phyloP scores from a whole-genome alignment of 2,113 vertebrate species.

The Chitala chitala region DNA sequence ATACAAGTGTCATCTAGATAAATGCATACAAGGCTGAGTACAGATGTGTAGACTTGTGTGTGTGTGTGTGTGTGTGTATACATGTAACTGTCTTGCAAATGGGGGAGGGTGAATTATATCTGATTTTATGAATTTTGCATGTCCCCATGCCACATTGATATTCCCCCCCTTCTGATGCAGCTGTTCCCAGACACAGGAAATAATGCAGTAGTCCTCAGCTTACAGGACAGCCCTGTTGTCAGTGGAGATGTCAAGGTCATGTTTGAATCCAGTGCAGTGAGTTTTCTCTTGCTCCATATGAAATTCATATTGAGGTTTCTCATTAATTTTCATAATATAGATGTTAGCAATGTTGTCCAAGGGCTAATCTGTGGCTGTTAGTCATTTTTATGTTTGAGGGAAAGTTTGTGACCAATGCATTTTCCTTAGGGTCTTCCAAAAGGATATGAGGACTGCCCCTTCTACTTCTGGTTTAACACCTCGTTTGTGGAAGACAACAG shows the following conservation, averaged over 20 bases:
- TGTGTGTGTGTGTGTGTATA: neutral
- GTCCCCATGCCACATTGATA: neutral
- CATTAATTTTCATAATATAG: neutral
- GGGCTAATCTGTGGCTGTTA: neutral
- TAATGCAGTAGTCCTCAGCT: constrained; percentile 70
- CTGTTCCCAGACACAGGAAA: constrained; percentile 75
- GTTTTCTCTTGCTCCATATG: constrained; percentile 41
- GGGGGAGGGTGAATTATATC: neutral
- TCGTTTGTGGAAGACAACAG: constrained; percentile 80
- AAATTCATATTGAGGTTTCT: constrained; percentile 7
- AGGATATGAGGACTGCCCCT: constrained; percentile 82
- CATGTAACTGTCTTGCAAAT: neutral
- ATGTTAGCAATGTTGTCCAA: neutral
- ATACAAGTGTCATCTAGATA: neutral
- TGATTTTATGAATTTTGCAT: neutral
- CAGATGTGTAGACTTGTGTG: neutral
- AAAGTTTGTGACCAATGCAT: neutral
- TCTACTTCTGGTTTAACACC: constrained; percentile 96
- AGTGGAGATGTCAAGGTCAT: constrained; percentile 84
- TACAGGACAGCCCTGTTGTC: constrained; percentile 70
- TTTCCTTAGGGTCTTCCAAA: constrained; percentile 73
- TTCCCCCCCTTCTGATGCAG: constrained; percentile 45
- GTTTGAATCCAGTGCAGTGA: constrained; percentile 82
- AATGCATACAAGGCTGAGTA: no score
- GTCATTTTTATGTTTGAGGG: neutral